A percentile compares a stretch with the other conserved stretches of the same genome.
Conservation (phyloP, 2,888 invertebrate genomes). For the Trachelus troglodyta region DNA sequence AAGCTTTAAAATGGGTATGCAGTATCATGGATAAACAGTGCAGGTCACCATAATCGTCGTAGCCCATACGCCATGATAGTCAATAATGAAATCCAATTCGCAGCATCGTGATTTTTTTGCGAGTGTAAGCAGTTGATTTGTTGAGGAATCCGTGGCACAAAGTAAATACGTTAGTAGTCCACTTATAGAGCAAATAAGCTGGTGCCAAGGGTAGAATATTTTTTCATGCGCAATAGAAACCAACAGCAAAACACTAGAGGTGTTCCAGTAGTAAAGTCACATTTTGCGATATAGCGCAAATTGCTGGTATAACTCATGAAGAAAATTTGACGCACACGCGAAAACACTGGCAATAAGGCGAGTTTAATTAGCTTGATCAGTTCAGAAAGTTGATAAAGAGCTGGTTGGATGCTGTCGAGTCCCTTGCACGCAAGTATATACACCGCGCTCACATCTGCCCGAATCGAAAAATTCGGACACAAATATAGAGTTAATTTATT, state of each 20-base stretch:
- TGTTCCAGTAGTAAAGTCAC: constrained; percentile 34
- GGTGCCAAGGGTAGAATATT: constrained; percentile 63
- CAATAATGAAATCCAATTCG: no score
- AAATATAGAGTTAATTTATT: background rate
- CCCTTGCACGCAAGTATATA: constrained; percentile 26
- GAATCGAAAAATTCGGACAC: constrained; percentile 32
- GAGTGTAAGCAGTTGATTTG: no score
- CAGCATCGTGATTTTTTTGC: no score
- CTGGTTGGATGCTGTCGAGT: no score
- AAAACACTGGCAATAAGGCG: background rate
- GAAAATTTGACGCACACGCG: constrained; percentile 4
- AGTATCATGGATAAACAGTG: no score
- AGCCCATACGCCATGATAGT: no score
- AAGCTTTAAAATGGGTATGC: no score
- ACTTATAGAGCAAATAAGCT: constrained; percentile 43
- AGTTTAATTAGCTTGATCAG: background rate
- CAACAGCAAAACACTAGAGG: constrained; percentile 39
- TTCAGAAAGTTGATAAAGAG: constrained; percentile 28
- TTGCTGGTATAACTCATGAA: background rate
- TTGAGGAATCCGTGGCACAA: no score
- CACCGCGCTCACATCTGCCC: constrained; percentile 40
- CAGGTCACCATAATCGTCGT: no score
- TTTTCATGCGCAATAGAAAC: constrained; percentile 65
- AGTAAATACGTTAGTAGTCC: no score
- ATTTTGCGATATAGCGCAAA: constrained; percentile 27